phyloP scores from a whole-genome alignment of 2,888 invertebrate species.

The Incurvaria masculella region DNA sequence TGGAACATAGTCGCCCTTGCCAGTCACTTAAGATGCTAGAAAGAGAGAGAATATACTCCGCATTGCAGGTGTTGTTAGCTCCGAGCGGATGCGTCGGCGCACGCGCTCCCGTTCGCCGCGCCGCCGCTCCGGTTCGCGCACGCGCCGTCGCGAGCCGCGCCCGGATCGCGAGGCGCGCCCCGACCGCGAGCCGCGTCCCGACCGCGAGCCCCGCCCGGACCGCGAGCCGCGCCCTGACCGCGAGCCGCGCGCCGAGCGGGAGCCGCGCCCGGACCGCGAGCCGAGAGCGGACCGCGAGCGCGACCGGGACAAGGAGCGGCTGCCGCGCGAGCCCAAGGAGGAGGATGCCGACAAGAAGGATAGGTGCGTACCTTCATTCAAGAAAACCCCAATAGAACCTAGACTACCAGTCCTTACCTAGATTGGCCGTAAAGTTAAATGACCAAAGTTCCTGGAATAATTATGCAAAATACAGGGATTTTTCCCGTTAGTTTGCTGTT shows the following conservation, averaged over 20 bases:
- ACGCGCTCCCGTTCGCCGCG: constrained; percentile 24
- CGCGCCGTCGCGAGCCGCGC: constrained; percentile 8
- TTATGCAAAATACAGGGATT: too few relatives aligned
- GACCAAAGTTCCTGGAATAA: too few relatives aligned
- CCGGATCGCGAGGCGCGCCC: constrained; percentile 17
- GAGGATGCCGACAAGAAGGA: constrained; percentile 13
- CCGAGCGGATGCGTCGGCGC: constrained; percentile 26
- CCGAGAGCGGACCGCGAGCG: constrained; percentile 16
- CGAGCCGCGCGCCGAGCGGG: constrained; percentile 16
- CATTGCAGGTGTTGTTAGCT: neutral
- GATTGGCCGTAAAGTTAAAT: too few relatives aligned
- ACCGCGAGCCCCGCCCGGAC: constrained; percentile 14
- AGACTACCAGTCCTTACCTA: too few relatives aligned
- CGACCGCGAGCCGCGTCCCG: constrained; percentile 16
- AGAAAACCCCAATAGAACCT: too few relatives aligned
- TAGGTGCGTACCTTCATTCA: too few relatives aligned
- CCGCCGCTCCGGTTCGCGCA: constrained; percentile 13
- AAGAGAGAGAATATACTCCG: too few relatives aligned
- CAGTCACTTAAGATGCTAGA: neutral
- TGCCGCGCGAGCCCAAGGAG: constrained; percentile 12
- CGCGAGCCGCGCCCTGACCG: constrained; percentile 4
- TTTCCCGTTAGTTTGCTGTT: too few relatives aligned
- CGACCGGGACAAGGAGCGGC: constrained; percentile 11
- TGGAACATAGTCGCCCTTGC: too few relatives aligned
- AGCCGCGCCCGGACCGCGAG: constrained; percentile 16